Evolutionary conservation across 2,888 invertebrate species (phyloP), one percentile per base, ranked within the genome.

Genomic region (Campaea margaritaria): DNA sequence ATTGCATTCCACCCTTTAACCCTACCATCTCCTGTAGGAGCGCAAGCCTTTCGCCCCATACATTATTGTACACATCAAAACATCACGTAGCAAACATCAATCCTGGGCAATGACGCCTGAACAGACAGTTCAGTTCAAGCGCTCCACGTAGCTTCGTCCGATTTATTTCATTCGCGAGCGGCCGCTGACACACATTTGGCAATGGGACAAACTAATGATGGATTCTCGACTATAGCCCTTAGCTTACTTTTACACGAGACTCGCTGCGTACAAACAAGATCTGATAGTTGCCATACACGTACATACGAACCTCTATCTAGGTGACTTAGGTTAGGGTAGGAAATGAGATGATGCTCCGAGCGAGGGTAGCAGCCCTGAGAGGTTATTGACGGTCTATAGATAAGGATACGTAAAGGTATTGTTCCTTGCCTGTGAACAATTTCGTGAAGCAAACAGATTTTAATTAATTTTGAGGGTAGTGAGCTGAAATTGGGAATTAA

Each of bases 391-490:
- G 43, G 12, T 38, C 38, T 59, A 55, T 54, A 53, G 34, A 52
- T 49, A 43, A 44, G 53, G 50, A 62, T 65, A 56, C 34, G 43
- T 50, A 44, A 48, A 55, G 27, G 53, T 60, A 62, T 70, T 67
- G 62, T 49, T 52, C 49, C 14, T 42, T 50, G 53, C 28, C 21
- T 31, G 45, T n/a, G 34, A 52, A 60, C 63, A 58, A 68, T 64
- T 61, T 62, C 52, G 52, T 48, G 54, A 69, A 62, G 66, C 75
- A 70, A 72, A 72, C 71, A 70, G 69, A 65, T 68, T 69, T 62
- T 75, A 71, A 74, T 73, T 76, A 70, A 72, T 70, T 70, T 74
- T 62, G 42, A 27, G 58, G 46, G 59, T 46, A 59, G 58, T 55
- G 55, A 46, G 51, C 54, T 55, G 48, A 55, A 66, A 64, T 62